Percentiles rank a stretch among this genome's conserved stretches.
Conservation (phyloP, 1,140 invertebrate genomes). For the Trichonephila inaurata region DNA sequence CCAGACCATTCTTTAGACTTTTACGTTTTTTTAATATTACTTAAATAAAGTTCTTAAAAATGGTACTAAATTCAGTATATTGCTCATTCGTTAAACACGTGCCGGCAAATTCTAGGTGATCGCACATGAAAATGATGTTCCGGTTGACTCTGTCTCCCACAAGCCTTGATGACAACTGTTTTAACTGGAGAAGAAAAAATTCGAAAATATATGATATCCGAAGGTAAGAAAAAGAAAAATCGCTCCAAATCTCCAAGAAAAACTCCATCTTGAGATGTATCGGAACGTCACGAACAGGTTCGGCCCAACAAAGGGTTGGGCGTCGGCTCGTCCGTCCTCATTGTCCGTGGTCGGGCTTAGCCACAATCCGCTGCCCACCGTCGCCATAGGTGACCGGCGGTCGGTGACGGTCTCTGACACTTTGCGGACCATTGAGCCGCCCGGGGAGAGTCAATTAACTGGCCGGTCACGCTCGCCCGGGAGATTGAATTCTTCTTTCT, state of each 20-base stretch:
- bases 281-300: too few relatives aligned
- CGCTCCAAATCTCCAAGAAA: too few relatives aligned
- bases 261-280: too few relatives aligned
- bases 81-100: too few relatives aligned
- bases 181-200: too few relatives aligned
- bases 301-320: not conserved
- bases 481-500: not conserved
- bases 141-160: not conserved
- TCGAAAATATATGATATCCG: too few relatives aligned
- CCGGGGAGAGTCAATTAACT: conserved; percentile 67
- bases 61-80: too few relatives aligned
- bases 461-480: not conserved
- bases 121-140: not conserved
- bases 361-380: conserved; percentile 71
- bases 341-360: conserved; percentile 72
- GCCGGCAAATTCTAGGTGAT: too few relatives aligned
- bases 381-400: conserved; percentile 69
- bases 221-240: not conserved
- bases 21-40: too few relatives aligned
- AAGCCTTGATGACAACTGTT: too few relatives aligned
- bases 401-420: conserved; percentile 77
- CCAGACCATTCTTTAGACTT: too few relatives aligned
- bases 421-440: conserved; percentile 72
- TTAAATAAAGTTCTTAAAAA: too few relatives aligned
- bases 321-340: conserved; percentile 47